phyloP scores from a whole-genome alignment of 2,113 vertebrate genomes.

The Rynchops niger region DNA sequence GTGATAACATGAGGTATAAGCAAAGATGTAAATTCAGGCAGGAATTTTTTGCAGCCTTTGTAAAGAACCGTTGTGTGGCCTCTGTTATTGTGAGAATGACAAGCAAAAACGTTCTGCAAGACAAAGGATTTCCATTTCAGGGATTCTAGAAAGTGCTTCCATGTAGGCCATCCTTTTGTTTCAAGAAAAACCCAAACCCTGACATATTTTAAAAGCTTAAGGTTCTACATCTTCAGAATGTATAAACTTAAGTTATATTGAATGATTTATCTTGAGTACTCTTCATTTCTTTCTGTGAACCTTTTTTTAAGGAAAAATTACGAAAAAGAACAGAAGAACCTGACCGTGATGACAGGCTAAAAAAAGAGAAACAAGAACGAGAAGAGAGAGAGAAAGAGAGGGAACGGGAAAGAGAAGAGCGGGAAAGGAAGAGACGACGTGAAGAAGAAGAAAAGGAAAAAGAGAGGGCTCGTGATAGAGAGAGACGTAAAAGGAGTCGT shows the following conservation, averaged over 20 bases:
- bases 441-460: constrained; percentile 84
- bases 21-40: background rate
- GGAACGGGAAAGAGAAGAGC: constrained; percentile 85
- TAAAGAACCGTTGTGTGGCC: background rate
- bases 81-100: background rate
- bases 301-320: constrained; percentile 77
- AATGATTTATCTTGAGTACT: background rate
- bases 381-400: constrained; percentile 82
- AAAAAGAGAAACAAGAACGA: constrained; percentile 84
- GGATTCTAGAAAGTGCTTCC: background rate
- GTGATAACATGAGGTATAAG: background rate
- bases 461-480: constrained; percentile 83
- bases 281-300: background rate
- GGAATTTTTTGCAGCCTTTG: background rate
- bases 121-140: background rate
- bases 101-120: background rate
- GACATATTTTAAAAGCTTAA: background rate
- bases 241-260: background rate
- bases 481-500: constrained; percentile 90
- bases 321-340: constrained; percentile 87
- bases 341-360: constrained; percentile 86
- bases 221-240: background rate
- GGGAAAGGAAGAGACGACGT: constrained; percentile 81
- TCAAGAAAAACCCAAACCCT: background rate
- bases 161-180: background rate